Base-by-base conservation (phyloP, 2,888 invertebrate genomes). In the Acleris sparsana region DNA sequence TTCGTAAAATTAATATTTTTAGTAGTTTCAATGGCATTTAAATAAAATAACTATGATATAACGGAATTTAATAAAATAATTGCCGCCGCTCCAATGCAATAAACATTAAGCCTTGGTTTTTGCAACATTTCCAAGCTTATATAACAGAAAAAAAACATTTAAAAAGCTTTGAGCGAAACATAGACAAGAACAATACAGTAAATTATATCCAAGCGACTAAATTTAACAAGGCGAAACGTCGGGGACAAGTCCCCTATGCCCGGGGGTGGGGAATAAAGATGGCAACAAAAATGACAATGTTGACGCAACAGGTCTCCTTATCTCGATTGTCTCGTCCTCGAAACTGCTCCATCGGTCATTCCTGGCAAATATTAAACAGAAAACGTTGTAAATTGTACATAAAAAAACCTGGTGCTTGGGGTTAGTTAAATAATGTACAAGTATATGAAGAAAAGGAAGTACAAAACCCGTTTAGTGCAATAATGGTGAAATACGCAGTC, bases 281-380 rank as follows among this genome's bases (percentile, higher is more conserved):
- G 70, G 70, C 70, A 70, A 71, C 72, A 75, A 61, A 72, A 75
- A 78, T 75, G 76, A 73, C 75, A 70, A 71, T 64, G 69, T 70
- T 56, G 59, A 59, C 71, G 75, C 79, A 80, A 80, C 79, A 80
- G 73, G 79, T 79, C 53, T 52, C 56, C 68, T 71, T 74, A 64
- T 71, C 65, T 71, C 64, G 49, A 53, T 53, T 44, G 58, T 51
- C 25, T 51, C 44, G 52, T 56, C 22, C 53, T 62, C 59, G 58
- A 55, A 59, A 62, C 55, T 33, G 62, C 58, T 33, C 51, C 58
- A 39, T 53, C 66, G 51, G 65, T 62, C 57, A 62, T 62, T 57
- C 46, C 3, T 39, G 4, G 20, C 7, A 18, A 18, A 55, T 16
- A 55, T 39, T 53, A 39, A 53, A 53, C 9, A 39, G 39, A 39